Evolutionary conservation across 2,888 invertebrate genomes (phyloP), one percentile per base, ranked within the genome.

Genomic region (Arenicola marina): DNA sequence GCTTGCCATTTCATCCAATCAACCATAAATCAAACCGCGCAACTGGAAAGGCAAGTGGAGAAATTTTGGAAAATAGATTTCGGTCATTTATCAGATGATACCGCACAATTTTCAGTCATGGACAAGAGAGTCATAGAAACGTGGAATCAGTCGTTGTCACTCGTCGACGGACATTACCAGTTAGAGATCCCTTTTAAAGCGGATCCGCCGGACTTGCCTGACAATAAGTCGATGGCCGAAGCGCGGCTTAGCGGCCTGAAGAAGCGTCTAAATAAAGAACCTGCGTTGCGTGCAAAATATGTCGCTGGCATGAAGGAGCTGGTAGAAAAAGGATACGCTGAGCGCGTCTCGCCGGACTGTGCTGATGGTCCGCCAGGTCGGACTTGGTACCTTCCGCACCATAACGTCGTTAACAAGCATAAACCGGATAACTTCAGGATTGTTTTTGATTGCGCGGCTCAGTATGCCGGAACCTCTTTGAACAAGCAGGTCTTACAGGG

Each of bases 301-400:
- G 29, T 7, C 7, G 44, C 7, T 11, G 28, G 44, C n/a, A 57
- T 57, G 21, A 26, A 57, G 3, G 11, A 44, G 3, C n/a, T 57
- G 31, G 4, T 57, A 24, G 4, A 15, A 4, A 57, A 57, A 28
- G 46, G 31, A 4, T 46, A 57, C 29, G 57, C 28, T 4, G 57
- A 46, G 31, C 4, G 7, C 11, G 46, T 57, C 31, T 11, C 24
- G 28, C 15, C 15, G 7, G n/a, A 24, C 4, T 28, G n/a, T 3
- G n/a, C 4, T 18, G 4, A 46, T 46, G 11, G 4, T 7, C 4
- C 7, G 24, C 4, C 11, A 4, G 46, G 51, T 24, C 51, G 26
- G 24, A 34, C 24, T 4, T 59, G 51, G 32, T 71, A 67, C 54
- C 58, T 72, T 24, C 70, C 69, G 1, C 68, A 72, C 34, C 70